Percentiles rank a stretch among this genome's conserved stretches.
Conservation (phyloP, 2,888 invertebrate genomes). For the Archips xylosteana region DNA sequence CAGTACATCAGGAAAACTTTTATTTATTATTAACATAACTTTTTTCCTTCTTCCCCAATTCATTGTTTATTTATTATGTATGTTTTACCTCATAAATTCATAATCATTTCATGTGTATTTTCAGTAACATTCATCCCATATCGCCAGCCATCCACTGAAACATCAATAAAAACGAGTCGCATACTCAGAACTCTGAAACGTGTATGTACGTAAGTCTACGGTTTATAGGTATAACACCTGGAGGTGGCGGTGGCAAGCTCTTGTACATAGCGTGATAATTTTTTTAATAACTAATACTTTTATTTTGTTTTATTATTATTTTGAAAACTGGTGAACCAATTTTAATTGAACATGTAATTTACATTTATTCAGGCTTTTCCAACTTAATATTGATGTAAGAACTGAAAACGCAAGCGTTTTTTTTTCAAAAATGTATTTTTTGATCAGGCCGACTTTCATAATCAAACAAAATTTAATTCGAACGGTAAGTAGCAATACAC, state of each 20-base stretch:
- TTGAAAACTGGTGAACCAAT: not conserved
- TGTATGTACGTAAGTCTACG: constrained; percentile 79
- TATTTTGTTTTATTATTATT: not conserved
- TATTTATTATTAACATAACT: not conserved
- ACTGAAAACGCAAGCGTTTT: no score
- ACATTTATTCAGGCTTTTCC: no score
- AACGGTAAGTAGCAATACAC: no score
- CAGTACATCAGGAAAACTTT: no score
- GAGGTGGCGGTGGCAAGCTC: constrained; percentile 31
- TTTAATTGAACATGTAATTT: not conserved
- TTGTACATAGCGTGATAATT: not conserved
- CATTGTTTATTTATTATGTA: not conserved
- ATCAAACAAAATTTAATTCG: no score
- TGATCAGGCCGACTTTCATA: no score
- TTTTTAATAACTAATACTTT: not conserved
- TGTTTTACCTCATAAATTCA: constrained; percentile 31
- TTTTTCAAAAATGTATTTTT: no score
- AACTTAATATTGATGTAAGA: no score
- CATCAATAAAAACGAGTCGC: constrained; percentile 68
- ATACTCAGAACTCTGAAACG: constrained; percentile 75
- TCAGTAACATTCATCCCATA: constrained; percentile 72
- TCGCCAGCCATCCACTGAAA: constrained; percentile 62
- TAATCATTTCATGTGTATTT: constrained; percentile 54
- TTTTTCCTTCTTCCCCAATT: not conserved
- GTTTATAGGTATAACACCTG: constrained; percentile 18